Conservation (phyloP, 2,888 invertebrate genomes). For the Epiblema foenella region DNA sequence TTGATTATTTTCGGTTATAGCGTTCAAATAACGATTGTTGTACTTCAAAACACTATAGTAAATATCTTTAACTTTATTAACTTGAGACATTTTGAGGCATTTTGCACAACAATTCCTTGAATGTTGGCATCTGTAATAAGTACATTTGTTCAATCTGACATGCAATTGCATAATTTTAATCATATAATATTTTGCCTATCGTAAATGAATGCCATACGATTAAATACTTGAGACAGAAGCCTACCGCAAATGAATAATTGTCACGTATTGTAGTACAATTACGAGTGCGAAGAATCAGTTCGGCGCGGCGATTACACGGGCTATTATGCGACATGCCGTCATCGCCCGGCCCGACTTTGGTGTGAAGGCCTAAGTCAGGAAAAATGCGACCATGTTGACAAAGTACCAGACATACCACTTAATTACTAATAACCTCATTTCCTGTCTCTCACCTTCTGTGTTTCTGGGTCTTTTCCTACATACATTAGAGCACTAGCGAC, state of each 20-base stretch:
- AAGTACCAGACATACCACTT: not conserved
- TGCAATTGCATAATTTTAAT: too few relatives aligned
- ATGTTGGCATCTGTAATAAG: too few relatives aligned
- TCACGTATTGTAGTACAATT: not conserved
- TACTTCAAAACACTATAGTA: not conserved
- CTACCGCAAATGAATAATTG: not conserved
- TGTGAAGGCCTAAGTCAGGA: not conserved
- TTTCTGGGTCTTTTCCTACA: not conserved
- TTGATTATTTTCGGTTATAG: not conserved
- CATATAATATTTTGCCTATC: too few relatives aligned
- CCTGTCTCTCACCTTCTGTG: too few relatives aligned
- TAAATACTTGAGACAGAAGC: not conserved
- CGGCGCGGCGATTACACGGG: slow-evolving; percentile 20
- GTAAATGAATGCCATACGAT: too few relatives aligned
- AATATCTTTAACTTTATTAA: too few relatives aligned
- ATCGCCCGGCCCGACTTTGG: slow-evolving; percentile 7
- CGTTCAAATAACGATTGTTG: not conserved
- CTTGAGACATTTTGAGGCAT: too few relatives aligned
- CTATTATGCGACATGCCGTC: slow-evolving; percentile 22
- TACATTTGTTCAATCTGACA: too few relatives aligned
- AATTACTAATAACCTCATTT: not conserved
- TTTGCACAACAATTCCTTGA: too few relatives aligned
- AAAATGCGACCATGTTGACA: not conserved
- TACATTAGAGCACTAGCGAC: not conserved
- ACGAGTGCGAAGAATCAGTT: slow-evolving; percentile 9